Conservation (phyloP, 2,113 vertebrate genomes). For the Lepus europaeus region DNA sequence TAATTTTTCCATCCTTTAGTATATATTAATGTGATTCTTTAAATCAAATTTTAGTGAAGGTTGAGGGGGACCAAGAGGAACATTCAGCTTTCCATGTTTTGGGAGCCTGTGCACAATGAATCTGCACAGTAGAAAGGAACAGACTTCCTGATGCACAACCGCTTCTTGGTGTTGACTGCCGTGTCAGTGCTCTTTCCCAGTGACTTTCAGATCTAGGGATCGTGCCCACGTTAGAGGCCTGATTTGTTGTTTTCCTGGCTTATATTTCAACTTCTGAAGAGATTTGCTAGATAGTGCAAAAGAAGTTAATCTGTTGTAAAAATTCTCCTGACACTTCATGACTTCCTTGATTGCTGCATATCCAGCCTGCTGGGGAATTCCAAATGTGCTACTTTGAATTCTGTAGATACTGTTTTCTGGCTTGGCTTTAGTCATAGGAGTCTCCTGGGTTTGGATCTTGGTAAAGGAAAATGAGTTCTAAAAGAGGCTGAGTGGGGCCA, state of each 20-base stretch:
- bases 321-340: background rate
- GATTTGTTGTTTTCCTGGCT: background rate
- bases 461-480: constrained; percentile 52
- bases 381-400: background rate
- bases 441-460: constrained; percentile 46
- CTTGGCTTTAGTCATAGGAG: background rate
- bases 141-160: background rate
- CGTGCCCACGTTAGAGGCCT: background rate
- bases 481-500: background rate
- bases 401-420: background rate
- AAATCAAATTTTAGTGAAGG: background rate
- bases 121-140: background rate
- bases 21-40: constrained; percentile 66
- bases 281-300: background rate
- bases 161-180: background rate
- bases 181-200: background rate
- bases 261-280: background rate
- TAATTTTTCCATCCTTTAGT: constrained; percentile 58
- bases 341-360: background rate
- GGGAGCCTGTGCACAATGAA: constrained; percentile 14
- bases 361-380: background rate
- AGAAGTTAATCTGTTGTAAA: constrained; percentile 30
- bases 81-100: background rate
- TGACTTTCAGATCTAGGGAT: background rate
- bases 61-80: constrained; percentile 7